Evolutionary conservation across 2,113 vertebrate genomes (phyloP).

Genomic region (Ascaphus truei): DNA sequence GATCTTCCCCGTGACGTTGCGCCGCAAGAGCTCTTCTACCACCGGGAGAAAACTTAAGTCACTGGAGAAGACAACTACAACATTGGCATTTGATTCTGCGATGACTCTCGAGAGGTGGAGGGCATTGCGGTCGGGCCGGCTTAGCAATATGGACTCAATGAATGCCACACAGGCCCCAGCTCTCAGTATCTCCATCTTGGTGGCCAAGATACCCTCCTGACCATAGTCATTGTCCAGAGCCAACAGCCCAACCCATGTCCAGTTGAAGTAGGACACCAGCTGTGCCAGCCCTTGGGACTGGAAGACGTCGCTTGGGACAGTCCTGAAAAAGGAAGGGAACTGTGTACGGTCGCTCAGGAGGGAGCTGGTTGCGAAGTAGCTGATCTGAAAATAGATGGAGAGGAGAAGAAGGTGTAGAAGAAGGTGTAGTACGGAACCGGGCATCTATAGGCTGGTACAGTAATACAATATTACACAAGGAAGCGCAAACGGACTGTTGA

Average conservation of each 20-base stretch:
- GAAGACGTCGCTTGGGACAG: not conserved
- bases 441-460: too few relatives aligned
- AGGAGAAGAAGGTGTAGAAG: too few relatives aligned
- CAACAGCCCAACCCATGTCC: conserved; percentile 32
- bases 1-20: not conserved
- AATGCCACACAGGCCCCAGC: conserved; percentile 12
- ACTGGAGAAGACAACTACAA: not conserved
- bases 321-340: conserved; percentile 37
- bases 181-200: not conserved
- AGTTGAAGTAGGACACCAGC: conserved; percentile 15
- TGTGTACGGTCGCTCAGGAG: conserved; percentile 32
- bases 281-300: not conserved
- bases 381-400: conserved; percentile 35
- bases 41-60: not conserved
- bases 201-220: not conserved
- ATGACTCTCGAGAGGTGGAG: not conserved
- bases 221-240: conserved; percentile 39
- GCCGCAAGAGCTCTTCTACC: not conserved
- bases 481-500: too few relatives aligned
- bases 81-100: not conserved
- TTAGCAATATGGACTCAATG: not conserved
- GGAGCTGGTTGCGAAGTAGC: conserved; percentile 9
- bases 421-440: too few relatives aligned
- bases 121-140: not conserved
- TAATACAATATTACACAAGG: too few relatives aligned